Evolutionary conservation across 2,888 invertebrate genomes (phyloP), one percentile per base, ranked within the genome.

Genomic region (Tetragonula carbonaria): DNA sequence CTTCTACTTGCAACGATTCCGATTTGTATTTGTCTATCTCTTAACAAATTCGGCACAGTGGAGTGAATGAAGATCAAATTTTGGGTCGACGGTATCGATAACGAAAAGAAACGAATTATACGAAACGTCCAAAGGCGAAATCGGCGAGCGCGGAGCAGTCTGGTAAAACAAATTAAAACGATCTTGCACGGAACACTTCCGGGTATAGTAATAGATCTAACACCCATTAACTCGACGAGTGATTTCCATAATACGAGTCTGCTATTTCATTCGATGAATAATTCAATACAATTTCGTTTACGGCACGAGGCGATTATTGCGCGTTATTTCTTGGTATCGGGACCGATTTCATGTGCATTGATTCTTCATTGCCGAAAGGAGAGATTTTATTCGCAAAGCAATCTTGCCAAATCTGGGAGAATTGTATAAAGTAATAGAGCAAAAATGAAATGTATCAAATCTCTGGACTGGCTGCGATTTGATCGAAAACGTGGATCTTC

Each of bases 121-220:
- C 23, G 16, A 62, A 66, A 62, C 72, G 53, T 55, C 66, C 72
- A 80, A 78, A 67, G 78, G 78, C 62, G n/a, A 72, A 81, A 78
- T 81, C 80, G 73, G 80, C 73, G 67, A 81, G 67, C 66, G 72
- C 59, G 67, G 55, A 72, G 72, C 28, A 62, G 53, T 59, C 73
- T 81, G 55, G 73, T 78, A 78, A 68, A 78, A 78, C 78, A 62
- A 81, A 81, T 81, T 81, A 81, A 81, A 81, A 73, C 73, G 78
- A 81, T 78, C 78, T 68, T 78, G 50, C 53, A 78, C 53, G 78
- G 78, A 81, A 78, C 78, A 73, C 78, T 81, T 81, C 81, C 73
- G 67, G 67, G 67, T 81, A 78, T 81, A 81, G 78, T 73, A 81
- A 81, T 78, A 81, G 78, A 81, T 78, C 81, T 81, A 81, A 81